Evolutionary conservation across 2,797 vertebrate species (phyloP).

Genomic region (Chrysolophus pictus): DNA sequence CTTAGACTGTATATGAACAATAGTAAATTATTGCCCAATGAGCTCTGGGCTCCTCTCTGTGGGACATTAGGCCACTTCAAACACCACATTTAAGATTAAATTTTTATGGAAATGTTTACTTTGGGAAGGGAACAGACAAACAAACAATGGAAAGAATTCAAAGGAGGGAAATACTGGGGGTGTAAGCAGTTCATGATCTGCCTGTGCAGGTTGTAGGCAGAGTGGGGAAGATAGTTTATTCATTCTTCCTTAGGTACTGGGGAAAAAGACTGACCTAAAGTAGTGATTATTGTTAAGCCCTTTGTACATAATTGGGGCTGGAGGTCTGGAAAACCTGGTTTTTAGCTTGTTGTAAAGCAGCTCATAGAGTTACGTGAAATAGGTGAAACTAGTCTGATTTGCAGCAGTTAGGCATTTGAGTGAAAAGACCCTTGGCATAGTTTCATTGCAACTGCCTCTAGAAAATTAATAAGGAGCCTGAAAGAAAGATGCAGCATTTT

Average conservation of each 20-base stretch:
- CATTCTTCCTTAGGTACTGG: background rate
- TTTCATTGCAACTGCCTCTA: background rate
- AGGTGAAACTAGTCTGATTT: background rate
- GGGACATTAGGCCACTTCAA: constrained; percentile 4
- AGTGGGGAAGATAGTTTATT: background rate
- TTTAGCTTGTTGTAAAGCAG: background rate
- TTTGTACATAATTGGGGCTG: background rate
- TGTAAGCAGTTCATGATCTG: background rate
- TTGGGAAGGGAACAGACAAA: background rate
- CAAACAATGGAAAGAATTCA: background rate
- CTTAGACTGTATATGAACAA: constrained; percentile 5
- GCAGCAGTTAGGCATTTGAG: background rate
- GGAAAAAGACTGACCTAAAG: background rate
- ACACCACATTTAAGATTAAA: background rate
- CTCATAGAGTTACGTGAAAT: background rate
- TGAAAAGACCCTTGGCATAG: constrained; percentile 8
- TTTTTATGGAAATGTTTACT: constrained; percentile 44
- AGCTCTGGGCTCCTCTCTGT: background rate
- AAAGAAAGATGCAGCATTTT: constrained; percentile 7
- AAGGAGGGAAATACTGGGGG: background rate
- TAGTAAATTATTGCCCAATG: constrained; percentile 13
- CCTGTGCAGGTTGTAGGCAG: background rate
- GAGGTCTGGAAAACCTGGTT: background rate
- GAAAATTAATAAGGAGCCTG: constrained; percentile 2
- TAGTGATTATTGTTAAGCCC: background rate